These are phyloP conservation scores for Drosophila sproati DNA, from an alignment of 1,140 invertebrate species.

Conservation along the genomic window DNA sequence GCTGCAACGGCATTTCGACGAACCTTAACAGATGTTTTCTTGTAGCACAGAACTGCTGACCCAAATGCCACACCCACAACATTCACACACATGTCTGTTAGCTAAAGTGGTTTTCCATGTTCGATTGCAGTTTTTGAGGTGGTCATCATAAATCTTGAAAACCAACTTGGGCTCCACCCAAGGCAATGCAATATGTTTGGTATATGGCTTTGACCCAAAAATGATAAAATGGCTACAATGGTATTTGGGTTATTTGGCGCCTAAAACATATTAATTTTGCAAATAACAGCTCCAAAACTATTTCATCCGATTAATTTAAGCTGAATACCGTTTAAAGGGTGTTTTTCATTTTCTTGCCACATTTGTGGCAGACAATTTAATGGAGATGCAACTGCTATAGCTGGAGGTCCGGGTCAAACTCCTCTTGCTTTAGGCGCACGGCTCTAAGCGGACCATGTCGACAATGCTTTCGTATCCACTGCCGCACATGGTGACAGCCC, in stretches of 20 bases:
- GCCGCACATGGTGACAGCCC: constrained; percentile 33
- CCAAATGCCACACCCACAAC: constrained; percentile 51
- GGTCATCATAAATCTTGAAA: constrained; percentile 61
- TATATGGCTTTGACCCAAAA: constrained; percentile 35
- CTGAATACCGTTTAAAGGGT: constrained; percentile 16
- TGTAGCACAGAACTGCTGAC: constrained; percentile 42
- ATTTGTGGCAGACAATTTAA: neutral
- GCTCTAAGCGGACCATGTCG: constrained; percentile 38
- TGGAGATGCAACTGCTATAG: constrained; percentile 19
- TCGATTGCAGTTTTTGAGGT: constrained; percentile 67
- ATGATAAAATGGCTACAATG: neutral
- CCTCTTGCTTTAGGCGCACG: constrained; percentile 13
- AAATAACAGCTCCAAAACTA: neutral
- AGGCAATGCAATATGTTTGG: constrained; percentile 38
- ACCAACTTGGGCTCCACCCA: constrained; percentile 47
- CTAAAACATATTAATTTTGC: neutral
- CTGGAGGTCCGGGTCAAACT: constrained; percentile 23
- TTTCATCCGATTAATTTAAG: constrained; percentile 33
- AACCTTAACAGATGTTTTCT: constrained; percentile 21
- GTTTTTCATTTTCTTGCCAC: constrained; percentile 10
- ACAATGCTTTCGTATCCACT: constrained; percentile 62
- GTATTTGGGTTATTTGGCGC: constrained; percentile 25
- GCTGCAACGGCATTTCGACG: constrained; percentile 35
- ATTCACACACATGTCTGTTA: constrained; percentile 12
- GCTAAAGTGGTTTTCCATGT: constrained; percentile 77